Evolutionary conservation across 2,888 invertebrate genomes (phyloP).

Genomic region (Orthosia incerta): DNA sequence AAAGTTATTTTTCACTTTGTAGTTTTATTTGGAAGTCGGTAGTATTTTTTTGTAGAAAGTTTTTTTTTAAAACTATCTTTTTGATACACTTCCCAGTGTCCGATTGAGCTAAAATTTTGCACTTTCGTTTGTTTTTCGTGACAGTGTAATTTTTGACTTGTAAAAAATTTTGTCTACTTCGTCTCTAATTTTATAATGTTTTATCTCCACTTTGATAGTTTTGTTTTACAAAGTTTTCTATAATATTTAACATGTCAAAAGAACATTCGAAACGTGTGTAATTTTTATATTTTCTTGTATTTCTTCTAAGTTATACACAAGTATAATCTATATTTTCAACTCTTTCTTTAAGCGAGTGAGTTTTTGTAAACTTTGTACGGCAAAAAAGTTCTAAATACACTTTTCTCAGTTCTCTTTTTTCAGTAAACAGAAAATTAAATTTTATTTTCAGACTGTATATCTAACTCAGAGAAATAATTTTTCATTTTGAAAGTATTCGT

Average conservation of each 20-base stretch:
- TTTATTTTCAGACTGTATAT: constrained; percentile 41
- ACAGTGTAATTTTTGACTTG: no score
- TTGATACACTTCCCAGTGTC: no score
- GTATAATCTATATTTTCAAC: constrained; percentile 8
- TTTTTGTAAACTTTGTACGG: constrained; percentile 58
- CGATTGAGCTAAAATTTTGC: no score
- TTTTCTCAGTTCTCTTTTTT: no score
- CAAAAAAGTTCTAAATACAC: constrained; percentile 53
- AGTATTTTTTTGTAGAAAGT: no score
- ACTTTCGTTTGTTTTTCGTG: no score
- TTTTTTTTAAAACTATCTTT: no score
- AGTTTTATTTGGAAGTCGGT: no score
- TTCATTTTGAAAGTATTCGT: constrained; percentile 22
- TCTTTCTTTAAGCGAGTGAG: constrained; percentile 34
- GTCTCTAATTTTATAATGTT: background rate
- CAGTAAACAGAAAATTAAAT: constrained; percentile 55
- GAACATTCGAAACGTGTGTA: background rate
- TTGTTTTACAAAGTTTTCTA: background rate
- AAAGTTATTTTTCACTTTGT: no score
- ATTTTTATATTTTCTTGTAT: background rate
- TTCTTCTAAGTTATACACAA: constrained; percentile 21
- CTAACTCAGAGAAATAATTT: constrained; percentile 38
- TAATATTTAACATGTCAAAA: constrained; percentile 3
- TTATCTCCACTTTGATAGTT: background rate
- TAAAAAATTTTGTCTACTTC: background rate